Evolutionary conservation across 2,797 vertebrate genomes (phyloP), one percentile per base, ranked within the genome.

Genomic region (Tokudaia tokunoshimensis): DNA sequence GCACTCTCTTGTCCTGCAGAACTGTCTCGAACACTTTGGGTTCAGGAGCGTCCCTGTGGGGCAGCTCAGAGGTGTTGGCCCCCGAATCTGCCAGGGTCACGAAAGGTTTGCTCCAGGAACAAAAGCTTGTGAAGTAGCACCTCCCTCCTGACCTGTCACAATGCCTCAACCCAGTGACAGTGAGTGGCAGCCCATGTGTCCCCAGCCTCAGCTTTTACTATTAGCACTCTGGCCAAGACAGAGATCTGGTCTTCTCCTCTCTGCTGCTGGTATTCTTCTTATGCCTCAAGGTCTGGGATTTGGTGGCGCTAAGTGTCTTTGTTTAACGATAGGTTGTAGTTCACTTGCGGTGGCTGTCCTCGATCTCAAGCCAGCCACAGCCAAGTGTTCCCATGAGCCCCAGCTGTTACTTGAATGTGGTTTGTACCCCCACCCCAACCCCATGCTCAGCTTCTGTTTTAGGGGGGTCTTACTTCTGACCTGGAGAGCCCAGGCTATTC

Each of bases 191-290:
- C 11, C 52, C 22, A 31, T 1, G n/a, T 47, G 41, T 4, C 29
- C 63, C 9, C 1, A n/a, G 15, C 4, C 22, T 34, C 8, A 12
- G 31, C 22, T 78, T 34, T 78, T 61, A 78, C 72, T 74, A 0
- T 47, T n/a, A 29, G 17, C 29, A 11, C 12, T 19, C 47, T 57
- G 74, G 13, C n/a, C 47, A 19, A 5, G 6, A 5, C 29, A 61
- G 61, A 44, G 50, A 37, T 55, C 19, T 44, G 44, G 47, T 47
- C 50, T 26, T 24, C 67, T 37, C 19, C 17, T 65, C 72, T 65
- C 50, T 52, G 0, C 1, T 3, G 6, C 17, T 44, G 29, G 8
- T 29, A 37, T 34, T 37, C n/a, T 2, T 31, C 15, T 17, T 24
- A 67, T 11, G 44, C 26, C 59, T 10, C 50, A 6, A 37, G 15